Evolutionary conservation across 2,797 vertebrate genomes (phyloP), one percentile per base, ranked within the genome.

Genomic region (Leuciscus waleckii): DNA sequence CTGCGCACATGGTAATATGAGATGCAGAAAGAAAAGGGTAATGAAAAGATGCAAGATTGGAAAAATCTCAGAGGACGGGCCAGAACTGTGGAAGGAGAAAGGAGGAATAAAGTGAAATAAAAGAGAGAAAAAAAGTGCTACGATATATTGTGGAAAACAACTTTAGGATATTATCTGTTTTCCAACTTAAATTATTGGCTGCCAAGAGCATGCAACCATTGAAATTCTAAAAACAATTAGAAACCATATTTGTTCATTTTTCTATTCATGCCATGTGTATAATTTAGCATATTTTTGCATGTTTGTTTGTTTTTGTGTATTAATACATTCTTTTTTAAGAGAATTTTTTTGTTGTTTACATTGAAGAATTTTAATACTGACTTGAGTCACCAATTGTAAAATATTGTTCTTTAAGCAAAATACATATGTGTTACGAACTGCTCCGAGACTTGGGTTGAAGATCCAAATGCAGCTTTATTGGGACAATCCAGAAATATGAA

Each of bases 131-230:
- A 54, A 6, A n/a, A 54, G 10, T 75, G 51, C 13, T 17, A 19
- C 1, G n/a, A 29, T 63, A 63, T 43, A 49, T 49, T 32, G 17
- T 16, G 39, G 29, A 21, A 63, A 79, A 46, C 7, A 79, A 65
- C 1, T 65, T 63, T 21, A 63, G 21, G n/a, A 65, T 63, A 29
- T 79, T 37, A 79, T 79, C n/a, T 43, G 7, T 63, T 79, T 79
- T 26, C 39, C 76, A 43, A 78, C 56, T 63, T 29, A 41, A 78
- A 79, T 63, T n/a, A 58, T 35, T n/a, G 21, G 13, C 35, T 77
- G 54, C 35, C 13, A 8, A 39, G 14, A 26, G 54, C 51, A 10
- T 17, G 35, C 75, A 77, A 19, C 75, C 35, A 61, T 19, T 78
- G 75, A 10, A 11, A 61, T 56, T 77, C 51, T 58, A 41, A 77